Percentiles rank a stretch among this genome's conserved stretches.
Conservation (phyloP, 2,888 invertebrate genomes). For the Scrobipalpa atriplicella region DNA sequence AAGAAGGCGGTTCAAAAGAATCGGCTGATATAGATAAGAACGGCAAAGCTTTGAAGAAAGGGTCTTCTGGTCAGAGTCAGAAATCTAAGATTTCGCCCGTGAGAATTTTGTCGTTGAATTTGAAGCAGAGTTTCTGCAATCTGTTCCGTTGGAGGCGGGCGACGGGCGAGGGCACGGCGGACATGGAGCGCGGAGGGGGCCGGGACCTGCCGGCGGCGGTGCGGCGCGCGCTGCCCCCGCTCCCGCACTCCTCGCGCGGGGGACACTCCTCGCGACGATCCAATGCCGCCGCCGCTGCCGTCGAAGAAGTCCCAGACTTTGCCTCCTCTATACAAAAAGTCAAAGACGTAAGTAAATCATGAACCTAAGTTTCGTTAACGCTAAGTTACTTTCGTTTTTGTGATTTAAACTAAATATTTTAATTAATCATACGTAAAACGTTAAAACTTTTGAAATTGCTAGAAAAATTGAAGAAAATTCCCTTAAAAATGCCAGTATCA, state of each 20-base stretch:
- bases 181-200: constrained; percentile 59
- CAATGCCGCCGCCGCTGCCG: constrained; percentile 56
- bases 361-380: no score
- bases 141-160: constrained; percentile 87
- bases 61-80: constrained; percentile 33
- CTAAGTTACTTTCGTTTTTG: no score
- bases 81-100: constrained; percentile 86
- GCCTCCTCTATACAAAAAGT: constrained; percentile 96
- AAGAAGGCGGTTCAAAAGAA: constrained; percentile 64
- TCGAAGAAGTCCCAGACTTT: constrained; percentile 88
- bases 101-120: constrained; percentile 87
- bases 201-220: constrained; percentile 66
- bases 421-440: no score
- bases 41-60: constrained; percentile 62
- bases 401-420: no score
- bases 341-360: constrained; percentile 89
- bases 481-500: no score
- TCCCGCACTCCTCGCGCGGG: constrained; percentile 62
- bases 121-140: constrained; percentile 93
- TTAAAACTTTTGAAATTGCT: no score
- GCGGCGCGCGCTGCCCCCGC: constrained; percentile 71
- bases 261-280: constrained; percentile 52
- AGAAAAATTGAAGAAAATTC: no score
- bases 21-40: constrained; percentile 69
- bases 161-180: constrained; percentile 48